phyloP scores from a whole-genome alignment of 2,888 invertebrate genomes.

The Thymelicus lineola region DNA sequence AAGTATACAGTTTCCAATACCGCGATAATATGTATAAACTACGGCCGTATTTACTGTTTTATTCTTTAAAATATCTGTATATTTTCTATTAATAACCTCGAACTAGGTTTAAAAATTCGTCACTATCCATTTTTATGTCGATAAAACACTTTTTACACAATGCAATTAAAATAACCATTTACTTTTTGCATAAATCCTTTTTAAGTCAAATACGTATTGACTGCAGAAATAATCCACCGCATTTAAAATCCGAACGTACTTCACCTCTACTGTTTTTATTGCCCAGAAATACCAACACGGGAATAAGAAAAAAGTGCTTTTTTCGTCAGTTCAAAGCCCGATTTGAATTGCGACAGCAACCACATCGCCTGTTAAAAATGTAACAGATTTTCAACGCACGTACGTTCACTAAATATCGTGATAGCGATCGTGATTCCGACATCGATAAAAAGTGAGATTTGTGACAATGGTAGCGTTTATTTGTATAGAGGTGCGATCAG shows the following conservation, averaged over 20 bases:
- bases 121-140: neutral
- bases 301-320: slow-evolving; percentile 35
- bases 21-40: no score
- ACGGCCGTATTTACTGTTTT: no score
- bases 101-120: neutral
- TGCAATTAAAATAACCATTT: slow-evolving; percentile 31
- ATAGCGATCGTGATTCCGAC: slow-evolving; percentile 37
- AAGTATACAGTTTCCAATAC: no score
- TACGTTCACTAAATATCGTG: slow-evolving; percentile 42
- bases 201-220: slow-evolving; percentile 28
- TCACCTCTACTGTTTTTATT: slow-evolving; percentile 29
- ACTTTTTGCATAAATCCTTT: slow-evolving; percentile 31
- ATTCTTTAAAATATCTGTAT: no score
- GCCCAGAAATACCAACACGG: slow-evolving; percentile 30
- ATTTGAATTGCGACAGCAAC: slow-evolving; percentile 41
- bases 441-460: slow-evolving; percentile 37
- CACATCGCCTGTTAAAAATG: slow-evolving; percentile 46
- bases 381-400: slow-evolving; percentile 49
- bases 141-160: slow-evolving; percentile 20
- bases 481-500: slow-evolving; percentile 32
- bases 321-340: slow-evolving; percentile 39
- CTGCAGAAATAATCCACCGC: slow-evolving; percentile 31
- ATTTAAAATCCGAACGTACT: slow-evolving; percentile 33
- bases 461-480: slow-evolving; percentile 36
- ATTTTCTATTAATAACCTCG: neutral